Evolutionary conservation across 2,113 vertebrate species (phyloP), one percentile per base, ranked within the genome.

Genomic region (Himantopus leucocephalus): DNA sequence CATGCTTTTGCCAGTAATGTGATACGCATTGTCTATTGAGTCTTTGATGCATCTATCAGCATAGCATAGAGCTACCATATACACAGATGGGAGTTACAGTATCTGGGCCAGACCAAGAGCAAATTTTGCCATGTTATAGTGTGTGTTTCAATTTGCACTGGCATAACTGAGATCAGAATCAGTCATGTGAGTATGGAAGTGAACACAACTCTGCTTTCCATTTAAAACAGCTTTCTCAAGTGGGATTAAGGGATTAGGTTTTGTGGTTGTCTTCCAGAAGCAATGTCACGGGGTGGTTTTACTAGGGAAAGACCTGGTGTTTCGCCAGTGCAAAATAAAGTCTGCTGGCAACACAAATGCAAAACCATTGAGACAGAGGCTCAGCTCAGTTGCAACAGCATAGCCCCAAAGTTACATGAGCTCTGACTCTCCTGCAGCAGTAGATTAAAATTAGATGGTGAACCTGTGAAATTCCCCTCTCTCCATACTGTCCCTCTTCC

Each of bases 231-330:
- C 86, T 94, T 95, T 94, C 91, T 95, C 95, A 97, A 97, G 92
- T 97, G 95, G 96, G 94, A 96, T 97, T 97, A 97, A 97, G 91
- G 89, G 94, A 97, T 97, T 97, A 97, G 89, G 91, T 87, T 97
- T 95, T 95, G 94, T 92, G 92, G 94, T 97, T 91, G 94, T 92
- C 96, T 97, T 97, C 97, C 96, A 97, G 97, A 96, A 96, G 92
- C 86, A 97, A 76, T 94, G 80, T 96, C 91, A 95, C 17, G 14
- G 86, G 86, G 77, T 96, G 89, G 62, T 95, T 97, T 94, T 95
- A 75, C 73, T 92, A 71, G 3, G 2, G 86, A 73, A 76, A 85
- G 84, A 89, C 50, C 95, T 91, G 91, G 59, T 94, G 85, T 71
- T 94, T 87, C 64, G 72, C 94, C 94, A 96, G 88, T 58, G 80